Conservation (phyloP, 2,797 vertebrate species). For the Aphelocoma californica region DNA sequence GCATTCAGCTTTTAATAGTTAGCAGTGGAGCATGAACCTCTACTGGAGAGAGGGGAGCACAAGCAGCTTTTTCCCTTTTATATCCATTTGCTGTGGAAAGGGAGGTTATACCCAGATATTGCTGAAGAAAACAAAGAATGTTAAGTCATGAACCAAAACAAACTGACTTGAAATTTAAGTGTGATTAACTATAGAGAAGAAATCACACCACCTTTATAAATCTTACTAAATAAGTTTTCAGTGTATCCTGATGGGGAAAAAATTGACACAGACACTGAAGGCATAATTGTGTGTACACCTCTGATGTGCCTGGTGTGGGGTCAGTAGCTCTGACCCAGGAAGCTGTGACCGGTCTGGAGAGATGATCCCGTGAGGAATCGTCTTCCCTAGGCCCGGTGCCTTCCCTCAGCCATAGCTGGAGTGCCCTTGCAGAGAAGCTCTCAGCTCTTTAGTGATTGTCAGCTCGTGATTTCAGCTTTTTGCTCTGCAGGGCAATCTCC, state of each 20-base stretch:
- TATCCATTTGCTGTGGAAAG: background rate
- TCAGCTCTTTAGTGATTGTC: no score
- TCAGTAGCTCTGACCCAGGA: no score
- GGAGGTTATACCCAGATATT: background rate
- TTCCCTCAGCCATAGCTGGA: no score
- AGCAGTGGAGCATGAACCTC: background rate
- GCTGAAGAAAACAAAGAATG: background rate
- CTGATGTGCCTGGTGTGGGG: no score
- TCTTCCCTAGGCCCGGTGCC: no score
- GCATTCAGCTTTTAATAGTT: slow-evolving; percentile 10
- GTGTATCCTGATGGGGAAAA: background rate
- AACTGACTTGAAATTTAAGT: background rate
- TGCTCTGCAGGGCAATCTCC: no score
- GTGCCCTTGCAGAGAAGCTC: no score
- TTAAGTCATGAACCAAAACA: background rate
- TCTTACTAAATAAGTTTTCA: slow-evolving; percentile 27
- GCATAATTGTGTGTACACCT: background rate
- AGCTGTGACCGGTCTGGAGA: no score
- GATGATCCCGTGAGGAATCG: no score
- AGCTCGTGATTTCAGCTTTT: no score
- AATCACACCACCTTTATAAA: background rate
- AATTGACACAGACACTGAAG: background rate
- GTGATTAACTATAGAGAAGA: background rate
- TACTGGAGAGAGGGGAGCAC: background rate
- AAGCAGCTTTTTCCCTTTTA: background rate